Percentiles rank a stretch among this genome's conserved stretches.
phyloP scores from a whole-genome alignment of 2,797 vertebrate genomes.

The Huso huso region DNA sequence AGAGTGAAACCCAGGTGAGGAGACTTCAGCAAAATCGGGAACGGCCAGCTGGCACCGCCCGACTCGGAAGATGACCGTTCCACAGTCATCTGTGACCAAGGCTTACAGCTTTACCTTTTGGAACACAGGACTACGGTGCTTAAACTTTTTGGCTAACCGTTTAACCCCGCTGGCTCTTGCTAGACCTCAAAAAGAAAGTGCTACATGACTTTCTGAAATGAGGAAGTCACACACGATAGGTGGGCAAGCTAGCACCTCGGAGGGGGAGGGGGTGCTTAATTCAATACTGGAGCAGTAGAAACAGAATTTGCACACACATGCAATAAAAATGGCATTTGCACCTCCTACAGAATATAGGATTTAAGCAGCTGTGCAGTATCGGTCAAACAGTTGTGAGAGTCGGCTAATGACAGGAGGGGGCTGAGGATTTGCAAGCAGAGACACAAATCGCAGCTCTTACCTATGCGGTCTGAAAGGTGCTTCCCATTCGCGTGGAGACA shows the following conservation, averaged over 20 bases:
- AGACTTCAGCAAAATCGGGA: background rate
- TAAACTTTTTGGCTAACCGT: too few species aligned
- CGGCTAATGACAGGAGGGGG: constrained; percentile 23
- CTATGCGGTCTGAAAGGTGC: constrained; percentile 69
- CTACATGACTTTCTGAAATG: too few species aligned
- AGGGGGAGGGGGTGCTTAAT: too few species aligned
- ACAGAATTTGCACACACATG: constrained; percentile 15
- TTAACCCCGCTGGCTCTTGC: too few species aligned
- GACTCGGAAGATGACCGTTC: too few species aligned
- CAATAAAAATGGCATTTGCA: background rate
- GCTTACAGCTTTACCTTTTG: too few species aligned
- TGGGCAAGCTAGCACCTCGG: too few species aligned
- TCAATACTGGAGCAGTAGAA: too few species aligned
- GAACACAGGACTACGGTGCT: too few species aligned
- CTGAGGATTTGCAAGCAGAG: constrained; percentile 26
- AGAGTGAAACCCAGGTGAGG: background rate
- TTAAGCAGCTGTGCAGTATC: background rate
- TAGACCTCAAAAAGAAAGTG: too few species aligned
- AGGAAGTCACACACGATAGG: too few species aligned
- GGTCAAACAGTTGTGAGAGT: constrained; percentile 23
- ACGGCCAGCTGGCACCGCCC: background rate
- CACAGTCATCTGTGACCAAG: too few species aligned
- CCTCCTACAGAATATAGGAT: background rate
- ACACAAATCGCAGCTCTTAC: constrained; percentile 62
- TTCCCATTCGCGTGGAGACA: constrained; percentile 84